These are phyloP conservation scores for Plectropomus leopardus DNA, from an alignment of 2,113 vertebrate genomes.

Conservation along the genomic window DNA sequence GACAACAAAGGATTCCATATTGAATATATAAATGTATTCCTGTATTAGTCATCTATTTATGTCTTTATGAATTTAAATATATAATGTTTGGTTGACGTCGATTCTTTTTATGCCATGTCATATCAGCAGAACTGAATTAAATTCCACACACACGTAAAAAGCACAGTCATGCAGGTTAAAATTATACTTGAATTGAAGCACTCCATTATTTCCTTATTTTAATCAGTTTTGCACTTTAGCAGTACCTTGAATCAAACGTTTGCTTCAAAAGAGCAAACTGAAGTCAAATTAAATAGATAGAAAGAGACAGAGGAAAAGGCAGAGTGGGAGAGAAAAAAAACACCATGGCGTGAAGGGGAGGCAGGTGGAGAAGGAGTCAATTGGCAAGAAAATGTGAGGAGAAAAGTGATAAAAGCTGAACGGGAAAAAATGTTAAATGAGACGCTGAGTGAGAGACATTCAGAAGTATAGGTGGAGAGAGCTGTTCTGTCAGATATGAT, in stretches of 20 bases:
- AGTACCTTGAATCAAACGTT: slow-evolving; percentile 21
- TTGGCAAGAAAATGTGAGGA: not conserved
- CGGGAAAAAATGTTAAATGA: slow-evolving; percentile 30
- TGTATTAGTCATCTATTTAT: not conserved
- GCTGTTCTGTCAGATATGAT: slow-evolving; percentile 59
- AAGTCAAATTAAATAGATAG: slow-evolving; percentile 12
- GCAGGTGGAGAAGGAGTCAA: not conserved
- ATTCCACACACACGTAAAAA: not conserved
- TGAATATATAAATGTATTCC: not conserved
- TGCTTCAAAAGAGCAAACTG: not conserved
- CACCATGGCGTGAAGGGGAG: not conserved
- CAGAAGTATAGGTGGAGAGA: slow-evolving; percentile 11
- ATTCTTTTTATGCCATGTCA: not conserved
- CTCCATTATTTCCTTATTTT: slow-evolving; percentile 13
- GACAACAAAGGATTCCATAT: not conserved
- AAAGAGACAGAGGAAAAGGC: slow-evolving; percentile 1
- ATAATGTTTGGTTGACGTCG: not conserved
- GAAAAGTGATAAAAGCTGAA: slow-evolving; percentile 26
- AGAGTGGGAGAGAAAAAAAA: not conserved
- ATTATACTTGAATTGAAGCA: not conserved
- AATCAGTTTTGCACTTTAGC: not conserved
- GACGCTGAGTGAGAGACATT: slow-evolving; percentile 20
- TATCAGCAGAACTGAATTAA: not conserved
- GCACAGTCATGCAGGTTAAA: too few relatives aligned
- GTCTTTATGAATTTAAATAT: slow-evolving; percentile 3